A percentile compares a stretch with the other conserved stretches of the same genome.
phyloP scores from a whole-genome alignment of 2,113 vertebrate genomes.

The Ailuropoda melanoleuca region DNA sequence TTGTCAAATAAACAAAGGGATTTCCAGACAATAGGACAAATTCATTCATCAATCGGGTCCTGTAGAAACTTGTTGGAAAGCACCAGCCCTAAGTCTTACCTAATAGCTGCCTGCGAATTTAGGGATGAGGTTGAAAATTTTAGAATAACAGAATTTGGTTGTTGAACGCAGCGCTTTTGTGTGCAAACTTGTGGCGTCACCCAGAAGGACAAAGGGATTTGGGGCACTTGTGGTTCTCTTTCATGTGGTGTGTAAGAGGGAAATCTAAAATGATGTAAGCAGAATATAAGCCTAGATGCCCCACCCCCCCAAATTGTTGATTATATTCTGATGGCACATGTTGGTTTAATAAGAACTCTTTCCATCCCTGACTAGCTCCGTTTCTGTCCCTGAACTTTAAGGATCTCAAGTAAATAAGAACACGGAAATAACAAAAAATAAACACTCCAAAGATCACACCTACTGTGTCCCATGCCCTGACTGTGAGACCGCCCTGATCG shows the following conservation, averaged over 20 bases:
- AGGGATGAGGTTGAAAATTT: constrained; percentile 16
- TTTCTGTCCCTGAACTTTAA: constrained; percentile 37
- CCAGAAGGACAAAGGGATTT: constrained; percentile 48
- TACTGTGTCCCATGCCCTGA: not conserved
- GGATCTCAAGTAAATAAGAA: constrained; percentile 18
- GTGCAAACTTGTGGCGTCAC: not conserved
- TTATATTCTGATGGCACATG: constrained; percentile 10
- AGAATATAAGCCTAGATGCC: not conserved
- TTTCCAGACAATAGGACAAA: constrained; percentile 51
- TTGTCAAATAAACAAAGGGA: constrained; percentile 29
- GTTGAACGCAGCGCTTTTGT: not conserved
- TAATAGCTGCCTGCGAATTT: constrained; percentile 19
- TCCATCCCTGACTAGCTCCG: not conserved
- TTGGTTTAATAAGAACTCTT: constrained; percentile 52
- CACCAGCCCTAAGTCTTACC: constrained; percentile 41
- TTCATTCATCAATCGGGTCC: not conserved
- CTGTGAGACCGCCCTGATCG: not conserved
- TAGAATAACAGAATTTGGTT: constrained; percentile 6
- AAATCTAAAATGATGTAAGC: not conserved
- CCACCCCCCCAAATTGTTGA: not conserved
- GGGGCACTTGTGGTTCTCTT: constrained; percentile 46
- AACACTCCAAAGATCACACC: not conserved
- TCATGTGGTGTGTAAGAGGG: not conserved
- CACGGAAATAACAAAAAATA: not conserved
- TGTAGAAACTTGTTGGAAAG: constrained; percentile 63